These are phyloP conservation scores for Tenthredo amoena DNA, from an alignment of 2,888 invertebrate species.

Conservation along the genomic window DNA sequence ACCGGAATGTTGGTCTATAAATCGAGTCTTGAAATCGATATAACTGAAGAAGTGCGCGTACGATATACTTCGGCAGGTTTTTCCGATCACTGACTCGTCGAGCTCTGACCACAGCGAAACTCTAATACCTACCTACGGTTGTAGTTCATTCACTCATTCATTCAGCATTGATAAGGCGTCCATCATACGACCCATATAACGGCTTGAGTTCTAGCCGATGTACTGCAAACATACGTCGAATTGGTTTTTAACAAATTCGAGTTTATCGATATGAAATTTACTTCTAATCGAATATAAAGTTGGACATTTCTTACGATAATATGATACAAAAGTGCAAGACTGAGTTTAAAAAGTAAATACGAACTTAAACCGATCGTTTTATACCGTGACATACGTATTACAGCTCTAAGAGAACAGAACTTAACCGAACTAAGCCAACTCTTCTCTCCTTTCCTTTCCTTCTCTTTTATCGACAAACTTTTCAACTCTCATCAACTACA, in stretches of 20 bases:
- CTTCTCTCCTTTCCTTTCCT: background rate
- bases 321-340: background rate
- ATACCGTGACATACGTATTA: background rate
- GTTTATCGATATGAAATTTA: background rate
- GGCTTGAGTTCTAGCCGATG: background rate
- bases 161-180: slow-evolving; percentile 13
- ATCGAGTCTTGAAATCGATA: background rate
- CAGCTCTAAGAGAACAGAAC: background rate
- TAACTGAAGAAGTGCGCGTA: background rate
- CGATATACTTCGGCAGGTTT: background rate
- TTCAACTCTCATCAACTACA: background rate
- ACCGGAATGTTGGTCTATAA: background rate
- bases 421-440: background rate
- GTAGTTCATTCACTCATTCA: slow-evolving; percentile 19
- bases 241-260: background rate
- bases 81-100: background rate
- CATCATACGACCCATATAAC: background rate
- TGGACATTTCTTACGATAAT: background rate
- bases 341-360: background rate
- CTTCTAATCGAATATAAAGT: background rate
- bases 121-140: background rate
- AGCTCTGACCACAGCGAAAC: background rate
- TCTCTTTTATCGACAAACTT: background rate
- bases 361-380: background rate
- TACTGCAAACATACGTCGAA: background rate